phyloP scores from a whole-genome alignment of 1,140 invertebrate genomes.

The Bombus balteatus region DNA sequence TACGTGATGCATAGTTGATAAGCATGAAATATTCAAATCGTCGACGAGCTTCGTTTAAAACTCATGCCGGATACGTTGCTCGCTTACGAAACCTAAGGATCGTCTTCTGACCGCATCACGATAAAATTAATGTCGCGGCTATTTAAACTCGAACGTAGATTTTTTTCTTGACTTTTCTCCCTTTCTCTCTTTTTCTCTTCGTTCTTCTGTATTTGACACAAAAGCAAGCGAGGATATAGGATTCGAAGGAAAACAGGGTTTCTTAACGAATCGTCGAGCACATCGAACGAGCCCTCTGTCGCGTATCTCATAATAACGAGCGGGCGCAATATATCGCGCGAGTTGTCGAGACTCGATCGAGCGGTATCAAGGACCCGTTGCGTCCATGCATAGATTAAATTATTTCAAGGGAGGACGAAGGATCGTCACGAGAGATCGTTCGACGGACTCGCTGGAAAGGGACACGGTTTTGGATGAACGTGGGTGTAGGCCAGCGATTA shows the following conservation, averaged over 20 bases:
- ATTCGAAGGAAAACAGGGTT: neutral
- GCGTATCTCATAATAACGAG: slow-evolving; percentile 16
- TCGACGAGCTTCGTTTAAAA: slow-evolving; percentile 36
- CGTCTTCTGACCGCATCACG: neutral
- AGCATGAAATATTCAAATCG: slow-evolving; percentile 58
- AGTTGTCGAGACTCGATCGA: slow-evolving; percentile 7
- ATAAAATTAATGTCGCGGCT: slow-evolving; percentile 23
- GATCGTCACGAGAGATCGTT: slow-evolving; percentile 32
- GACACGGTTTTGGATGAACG: slow-evolving; percentile 57
- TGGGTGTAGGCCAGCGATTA: slow-evolving; percentile 62
- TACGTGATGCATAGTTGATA: slow-evolving; percentile 59
- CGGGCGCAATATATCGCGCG: neutral
- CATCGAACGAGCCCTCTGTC: neutral
- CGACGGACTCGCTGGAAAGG: slow-evolving; percentile 47
- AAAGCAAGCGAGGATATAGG: neutral
- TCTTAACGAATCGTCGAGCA: neutral
- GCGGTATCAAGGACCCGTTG: neutral
- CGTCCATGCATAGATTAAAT: slow-evolving; percentile 34
- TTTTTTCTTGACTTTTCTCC: neutral
- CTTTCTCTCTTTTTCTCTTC: too few species aligned
- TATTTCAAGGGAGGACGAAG: slow-evolving; percentile 29
- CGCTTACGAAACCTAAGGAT: slow-evolving; percentile 19
- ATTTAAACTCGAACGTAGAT: slow-evolving; percentile 2
- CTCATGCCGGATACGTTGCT: slow-evolving; percentile 3
- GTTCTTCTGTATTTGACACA: neutral